Evolutionary conservation across 2,888 invertebrate species (phyloP).

Genomic region (Xylota segnis): DNA sequence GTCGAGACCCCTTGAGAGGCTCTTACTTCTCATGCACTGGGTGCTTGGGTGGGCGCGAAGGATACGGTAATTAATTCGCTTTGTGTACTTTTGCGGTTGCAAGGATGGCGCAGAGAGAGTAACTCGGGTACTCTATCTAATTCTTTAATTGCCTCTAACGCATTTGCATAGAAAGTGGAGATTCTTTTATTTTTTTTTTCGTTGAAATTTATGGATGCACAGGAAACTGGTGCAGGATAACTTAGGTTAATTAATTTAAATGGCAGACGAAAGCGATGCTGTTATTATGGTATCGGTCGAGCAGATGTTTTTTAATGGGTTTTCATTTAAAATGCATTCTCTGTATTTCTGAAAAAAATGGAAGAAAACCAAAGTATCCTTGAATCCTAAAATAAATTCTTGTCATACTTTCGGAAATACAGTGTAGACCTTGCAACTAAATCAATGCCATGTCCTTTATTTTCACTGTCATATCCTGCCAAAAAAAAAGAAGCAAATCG

Average conservation of each 20-base stretch:
- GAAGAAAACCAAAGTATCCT: no score
- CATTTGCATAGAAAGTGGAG: conserved; percentile 48
- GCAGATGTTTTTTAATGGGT: background rate
- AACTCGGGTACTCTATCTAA: conserved; percentile 23
- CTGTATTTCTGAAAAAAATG: no score
- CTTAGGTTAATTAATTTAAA: conserved; percentile 24
- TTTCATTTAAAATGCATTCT: background rate
- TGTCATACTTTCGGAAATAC: no score
- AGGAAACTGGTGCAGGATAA: conserved; percentile 30
- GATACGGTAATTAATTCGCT: conserved; percentile 57
- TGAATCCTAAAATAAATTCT: no score
- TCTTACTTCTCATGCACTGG: background rate
- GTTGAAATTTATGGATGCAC: conserved; percentile 40
- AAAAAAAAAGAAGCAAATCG: no score
- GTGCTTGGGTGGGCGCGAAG: conserved; percentile 3
- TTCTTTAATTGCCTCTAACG: conserved; percentile 48
- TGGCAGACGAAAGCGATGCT: background rate
- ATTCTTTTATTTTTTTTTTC: background rate
- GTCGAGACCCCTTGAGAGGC: conserved; percentile 24
- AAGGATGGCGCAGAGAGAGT: conserved; percentile 9
- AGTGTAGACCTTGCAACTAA: no score
- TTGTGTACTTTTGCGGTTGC: conserved; percentile 38
- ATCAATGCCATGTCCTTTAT: no score
- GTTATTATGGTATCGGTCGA: background rate
- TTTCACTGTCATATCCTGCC: no score